These are phyloP conservation scores for Hypothenemus hampei DNA, from an alignment of 1,140 invertebrate genomes.

Conservation along the genomic window DNA sequence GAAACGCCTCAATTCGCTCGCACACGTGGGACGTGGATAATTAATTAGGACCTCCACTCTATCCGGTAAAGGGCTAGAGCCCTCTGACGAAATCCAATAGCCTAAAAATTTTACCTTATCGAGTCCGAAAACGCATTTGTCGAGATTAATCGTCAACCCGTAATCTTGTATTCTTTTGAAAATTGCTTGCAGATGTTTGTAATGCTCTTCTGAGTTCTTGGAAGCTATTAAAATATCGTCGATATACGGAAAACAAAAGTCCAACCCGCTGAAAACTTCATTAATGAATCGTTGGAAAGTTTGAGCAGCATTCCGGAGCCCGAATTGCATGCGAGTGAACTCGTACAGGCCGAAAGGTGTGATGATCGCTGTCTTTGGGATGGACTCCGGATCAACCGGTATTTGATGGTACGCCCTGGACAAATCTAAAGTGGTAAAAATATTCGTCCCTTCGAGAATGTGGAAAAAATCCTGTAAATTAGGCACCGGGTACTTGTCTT, in stretches of 20 bases:
- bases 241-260: conserved; percentile 40
- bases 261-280: conserved; percentile 35
- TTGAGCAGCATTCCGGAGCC: conserved; percentile 41
- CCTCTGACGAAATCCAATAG: conserved; percentile 29
- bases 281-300: conserved; percentile 52
- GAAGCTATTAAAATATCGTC: too few relatives aligned
- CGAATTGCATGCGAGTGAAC: conserved; percentile 35
- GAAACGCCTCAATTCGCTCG: conserved; percentile 34
- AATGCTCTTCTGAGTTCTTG: conserved; percentile 32
- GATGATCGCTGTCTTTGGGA: conserved; percentile 33
- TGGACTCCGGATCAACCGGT: conserved; percentile 37
- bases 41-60: neutral
- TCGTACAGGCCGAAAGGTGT: conserved; percentile 44
- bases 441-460: conserved; percentile 38
- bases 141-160: conserved; percentile 35
- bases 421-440: conserved; percentile 49
- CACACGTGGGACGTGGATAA: conserved; percentile 8
- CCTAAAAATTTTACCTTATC: conserved; percentile 38
- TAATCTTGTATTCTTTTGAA: conserved; percentile 30
- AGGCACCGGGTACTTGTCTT: conserved; percentile 37
- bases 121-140: conserved; percentile 34
- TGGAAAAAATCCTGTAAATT: conserved; percentile 40
- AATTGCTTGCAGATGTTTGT: conserved; percentile 26
- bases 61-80: conserved; percentile 35
- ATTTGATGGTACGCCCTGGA: conserved; percentile 49